These are phyloP conservation scores for Sigmodon hispidus DNA, from an alignment of 2,113 vertebrate genomes.

Conservation along the genomic window DNA sequence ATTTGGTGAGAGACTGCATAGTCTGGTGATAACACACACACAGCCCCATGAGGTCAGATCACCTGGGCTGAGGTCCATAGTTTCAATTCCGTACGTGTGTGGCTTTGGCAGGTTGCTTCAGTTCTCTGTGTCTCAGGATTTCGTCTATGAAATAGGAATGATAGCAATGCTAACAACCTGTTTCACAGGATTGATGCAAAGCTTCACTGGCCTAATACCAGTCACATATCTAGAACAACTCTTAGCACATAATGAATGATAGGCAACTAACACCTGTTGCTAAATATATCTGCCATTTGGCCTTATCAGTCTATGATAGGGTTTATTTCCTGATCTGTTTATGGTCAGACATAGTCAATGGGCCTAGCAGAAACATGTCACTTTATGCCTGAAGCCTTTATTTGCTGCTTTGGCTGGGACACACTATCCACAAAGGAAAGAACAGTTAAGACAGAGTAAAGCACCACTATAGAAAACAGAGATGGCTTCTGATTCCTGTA, in stretches of 20 bases:
- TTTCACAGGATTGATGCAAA: neutral
- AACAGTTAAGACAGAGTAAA: neutral
- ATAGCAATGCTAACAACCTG: neutral
- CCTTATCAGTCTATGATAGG: neutral
- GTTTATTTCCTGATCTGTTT: conserved; percentile 41
- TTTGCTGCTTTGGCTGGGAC: neutral
- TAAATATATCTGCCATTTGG: conserved; percentile 33
- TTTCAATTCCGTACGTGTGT: neutral
- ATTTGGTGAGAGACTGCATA: neutral
- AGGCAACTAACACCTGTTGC: neutral
- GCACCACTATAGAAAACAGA: neutral
- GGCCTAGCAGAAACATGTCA: conserved; percentile 23
- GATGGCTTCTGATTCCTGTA: neutral
- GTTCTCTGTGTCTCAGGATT: neutral
- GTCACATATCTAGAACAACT: neutral
- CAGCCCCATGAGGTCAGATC: neutral
- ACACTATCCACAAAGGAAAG: neutral
- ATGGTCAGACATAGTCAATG: neutral
- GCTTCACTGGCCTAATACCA: neutral
- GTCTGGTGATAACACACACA: neutral
- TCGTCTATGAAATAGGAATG: neutral
- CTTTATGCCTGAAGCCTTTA: neutral
- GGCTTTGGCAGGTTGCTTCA: neutral
- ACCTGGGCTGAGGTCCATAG: neutral
- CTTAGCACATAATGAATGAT: neutral